phyloP scores from a whole-genome alignment of 2,113 vertebrate species.

The Cottus gobio region DNA sequence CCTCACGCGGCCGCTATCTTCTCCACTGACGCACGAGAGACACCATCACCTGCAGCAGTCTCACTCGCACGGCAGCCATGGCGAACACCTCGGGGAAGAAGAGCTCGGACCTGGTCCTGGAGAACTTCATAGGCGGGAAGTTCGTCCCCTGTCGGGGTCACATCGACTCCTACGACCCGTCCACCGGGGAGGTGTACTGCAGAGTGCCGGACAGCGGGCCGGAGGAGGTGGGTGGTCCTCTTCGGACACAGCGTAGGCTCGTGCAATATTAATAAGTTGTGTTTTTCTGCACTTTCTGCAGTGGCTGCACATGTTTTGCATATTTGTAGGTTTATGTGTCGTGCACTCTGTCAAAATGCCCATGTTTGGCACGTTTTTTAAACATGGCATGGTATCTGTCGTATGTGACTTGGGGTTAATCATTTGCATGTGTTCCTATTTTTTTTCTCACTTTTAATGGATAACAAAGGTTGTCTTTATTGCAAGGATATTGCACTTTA shows the following conservation, averaged over 20 bases:
- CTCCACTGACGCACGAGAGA: background rate
- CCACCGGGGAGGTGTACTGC: slow-evolving; percentile 92
- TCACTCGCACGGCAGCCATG: slow-evolving; percentile 17
- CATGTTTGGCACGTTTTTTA: background rate
- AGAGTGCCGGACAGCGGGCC: slow-evolving; percentile 91
- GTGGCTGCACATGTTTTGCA: background rate
- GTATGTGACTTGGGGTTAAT: background rate
- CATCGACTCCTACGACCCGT: slow-evolving; percentile 92
- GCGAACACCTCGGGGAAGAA: slow-evolving; percentile 71
- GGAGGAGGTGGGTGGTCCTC: slow-evolving; percentile 88
- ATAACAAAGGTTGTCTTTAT: background rate
- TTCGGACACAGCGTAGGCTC: background rate
- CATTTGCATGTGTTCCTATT: background rate
- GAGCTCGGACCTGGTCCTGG: slow-evolving; percentile 82
- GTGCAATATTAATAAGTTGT: too few species aligned
- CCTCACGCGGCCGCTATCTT: background rate
- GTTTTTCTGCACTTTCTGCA: background rate
- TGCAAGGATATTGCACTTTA: background rate
- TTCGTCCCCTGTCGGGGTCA: slow-evolving; percentile 87
- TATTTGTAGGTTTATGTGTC: background rate
- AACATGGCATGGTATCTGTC: background rate
- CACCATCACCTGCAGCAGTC: background rate
- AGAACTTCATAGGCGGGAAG: slow-evolving; percentile 93
- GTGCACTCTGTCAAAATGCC: background rate
- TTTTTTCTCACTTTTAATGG: too few species aligned